phyloP scores from a whole-genome alignment of 2,888 invertebrate species.

The Drosophila anomelani region DNA sequence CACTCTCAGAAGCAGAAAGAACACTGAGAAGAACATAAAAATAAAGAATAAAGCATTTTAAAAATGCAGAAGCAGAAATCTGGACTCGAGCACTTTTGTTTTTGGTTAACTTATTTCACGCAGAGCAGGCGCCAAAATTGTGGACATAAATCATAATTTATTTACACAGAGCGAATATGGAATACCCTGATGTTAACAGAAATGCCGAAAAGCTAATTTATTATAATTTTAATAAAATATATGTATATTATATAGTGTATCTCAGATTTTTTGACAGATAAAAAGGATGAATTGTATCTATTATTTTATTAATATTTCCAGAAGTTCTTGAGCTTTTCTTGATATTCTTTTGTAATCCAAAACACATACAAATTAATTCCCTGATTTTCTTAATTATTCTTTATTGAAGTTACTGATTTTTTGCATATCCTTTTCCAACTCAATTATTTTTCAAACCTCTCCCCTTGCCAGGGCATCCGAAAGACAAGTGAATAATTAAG shows the following conservation, averaged over 20 bases:
- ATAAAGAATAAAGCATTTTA: constrained; percentile 53
- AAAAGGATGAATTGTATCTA: neutral
- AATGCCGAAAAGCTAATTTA: no score
- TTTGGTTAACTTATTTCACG: constrained; percentile 18
- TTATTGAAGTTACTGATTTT: neutral
- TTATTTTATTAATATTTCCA: neutral
- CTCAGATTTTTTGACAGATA: neutral
- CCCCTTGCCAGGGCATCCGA: neutral
- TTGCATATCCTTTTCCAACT: constrained; percentile 2
- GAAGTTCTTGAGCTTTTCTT: neutral
- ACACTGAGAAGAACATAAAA: constrained; percentile 18
- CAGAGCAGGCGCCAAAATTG: constrained; percentile 31
- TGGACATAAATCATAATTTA: constrained; percentile 1
- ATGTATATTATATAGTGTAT: neutral
- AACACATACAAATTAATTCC: neutral
- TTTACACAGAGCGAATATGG: neutral
- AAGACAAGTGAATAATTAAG: constrained; percentile 28
- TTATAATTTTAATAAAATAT: no score
- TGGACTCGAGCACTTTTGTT: neutral
- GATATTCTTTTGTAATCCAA: neutral
- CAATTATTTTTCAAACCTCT: neutral
- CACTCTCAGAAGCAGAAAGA: constrained; percentile 49
- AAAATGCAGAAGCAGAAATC: constrained; percentile 51
- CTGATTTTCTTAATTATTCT: neutral
- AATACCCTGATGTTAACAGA: neutral